These are phyloP conservation scores for Drosophila malerkotliana DNA, from an alignment of 1,140 invertebrate genomes.

Conservation along the genomic window DNA sequence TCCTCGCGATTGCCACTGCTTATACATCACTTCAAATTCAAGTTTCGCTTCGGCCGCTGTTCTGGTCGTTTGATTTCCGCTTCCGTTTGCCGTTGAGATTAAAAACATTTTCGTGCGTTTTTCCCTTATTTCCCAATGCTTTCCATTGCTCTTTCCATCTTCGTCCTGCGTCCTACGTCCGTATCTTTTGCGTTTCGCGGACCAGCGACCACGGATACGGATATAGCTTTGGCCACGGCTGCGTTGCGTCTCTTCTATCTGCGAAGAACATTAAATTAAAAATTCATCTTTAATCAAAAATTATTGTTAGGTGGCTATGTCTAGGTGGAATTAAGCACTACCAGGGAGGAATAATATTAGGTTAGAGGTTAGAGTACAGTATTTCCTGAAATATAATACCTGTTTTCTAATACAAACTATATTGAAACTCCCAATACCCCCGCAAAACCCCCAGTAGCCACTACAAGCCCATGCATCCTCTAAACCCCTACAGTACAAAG, in stretches of 20 bases:
- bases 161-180: background rate
- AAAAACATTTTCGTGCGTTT: slow-evolving; percentile 82
- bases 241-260: slow-evolving; percentile 73
- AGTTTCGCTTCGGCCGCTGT: slow-evolving; percentile 63
- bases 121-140: slow-evolving; percentile 73
- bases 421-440: too few relatives aligned
- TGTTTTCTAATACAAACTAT: too few relatives aligned
- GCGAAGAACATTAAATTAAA: slow-evolving; percentile 83
- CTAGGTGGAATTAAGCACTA: slow-evolving; percentile 56
- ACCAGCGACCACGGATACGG: slow-evolving; percentile 42
- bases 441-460: too few relatives aligned
- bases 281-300: slow-evolving; percentile 84
- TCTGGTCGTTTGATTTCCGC: slow-evolving; percentile 84
- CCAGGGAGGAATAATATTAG: too few relatives aligned
- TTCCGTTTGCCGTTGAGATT: slow-evolving; percentile 84
- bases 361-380: too few relatives aligned
- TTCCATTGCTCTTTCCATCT: slow-evolving; percentile 15
- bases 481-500: too few relatives aligned
- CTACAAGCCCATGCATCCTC: too few relatives aligned
- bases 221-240: slow-evolving; percentile 45
- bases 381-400: too few relatives aligned
- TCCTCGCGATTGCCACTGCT: slow-evolving; percentile 14
- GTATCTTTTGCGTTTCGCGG: slow-evolving; percentile 50
- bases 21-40: slow-evolving; percentile 23
- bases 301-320: slow-evolving; percentile 83